Percentiles rank a stretch among this genome's conserved stretches.
These are phyloP conservation scores for Mercenaria mercenaria DNA, from an alignment of 1,140 invertebrate genomes.

Conservation along the genomic window DNA sequence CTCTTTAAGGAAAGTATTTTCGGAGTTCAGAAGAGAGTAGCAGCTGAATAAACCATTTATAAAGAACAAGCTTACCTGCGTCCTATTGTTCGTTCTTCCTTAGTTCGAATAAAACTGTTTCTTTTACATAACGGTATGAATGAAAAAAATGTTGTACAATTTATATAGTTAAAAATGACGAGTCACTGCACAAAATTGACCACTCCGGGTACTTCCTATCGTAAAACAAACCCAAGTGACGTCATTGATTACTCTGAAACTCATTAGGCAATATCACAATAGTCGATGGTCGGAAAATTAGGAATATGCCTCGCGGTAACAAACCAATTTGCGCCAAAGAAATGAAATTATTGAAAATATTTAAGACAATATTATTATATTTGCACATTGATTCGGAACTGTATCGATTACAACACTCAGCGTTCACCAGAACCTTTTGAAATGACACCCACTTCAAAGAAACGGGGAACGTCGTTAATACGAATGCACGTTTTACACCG, in stretches of 20 bases:
- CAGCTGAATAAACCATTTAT: too few relatives aligned
- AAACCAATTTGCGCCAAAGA: constrained; percentile 15
- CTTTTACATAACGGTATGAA: too few relatives aligned
- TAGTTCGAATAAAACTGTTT: too few relatives aligned
- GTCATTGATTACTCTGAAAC: background rate
- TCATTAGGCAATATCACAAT: background rate
- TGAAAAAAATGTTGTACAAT: too few relatives aligned
- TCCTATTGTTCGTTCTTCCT: too few relatives aligned
- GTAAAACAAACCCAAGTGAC: background rate
- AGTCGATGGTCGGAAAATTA: background rate
- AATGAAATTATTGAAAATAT: constrained; percentile 38
- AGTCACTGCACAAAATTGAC: too few relatives aligned
- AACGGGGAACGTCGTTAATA: background rate
- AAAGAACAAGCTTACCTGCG: too few relatives aligned
- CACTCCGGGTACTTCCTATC: background rate
- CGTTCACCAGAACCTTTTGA: background rate
- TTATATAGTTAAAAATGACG: too few relatives aligned
- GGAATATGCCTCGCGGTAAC: background rate
- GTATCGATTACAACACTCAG: background rate
- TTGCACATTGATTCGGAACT: constrained; percentile 16
- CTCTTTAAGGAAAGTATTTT: too few relatives aligned
- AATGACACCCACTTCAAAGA: constrained; percentile 26
- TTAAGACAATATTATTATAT: constrained; percentile 40
- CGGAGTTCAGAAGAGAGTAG: too few relatives aligned
- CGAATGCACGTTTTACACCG: background rate